A percentile compares a stretch with the other conserved stretches of the same genome.
Evolutionary conservation across 2,797 vertebrate species (phyloP).

Genomic region (Scarus forsteni): DNA sequence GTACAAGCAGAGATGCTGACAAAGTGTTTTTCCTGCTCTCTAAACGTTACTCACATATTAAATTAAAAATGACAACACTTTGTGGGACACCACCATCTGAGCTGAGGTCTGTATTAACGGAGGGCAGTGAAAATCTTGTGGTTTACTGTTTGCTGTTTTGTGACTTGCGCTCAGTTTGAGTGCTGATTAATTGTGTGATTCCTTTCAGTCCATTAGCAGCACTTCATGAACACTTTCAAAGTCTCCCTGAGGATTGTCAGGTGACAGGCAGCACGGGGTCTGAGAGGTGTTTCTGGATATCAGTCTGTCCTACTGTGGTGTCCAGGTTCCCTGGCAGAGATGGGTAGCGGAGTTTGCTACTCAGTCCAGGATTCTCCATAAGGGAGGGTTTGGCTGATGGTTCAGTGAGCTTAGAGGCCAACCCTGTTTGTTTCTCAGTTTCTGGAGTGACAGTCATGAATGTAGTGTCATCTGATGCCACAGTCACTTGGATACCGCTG

Average conservation of each 20-base stretch:
- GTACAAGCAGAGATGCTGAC: neutral
- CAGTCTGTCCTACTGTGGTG: constrained; percentile 71
- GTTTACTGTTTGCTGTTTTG: neutral
- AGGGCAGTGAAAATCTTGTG: constrained; percentile 6
- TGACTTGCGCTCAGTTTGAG: constrained; percentile 9
- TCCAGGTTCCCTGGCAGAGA: constrained; percentile 92
- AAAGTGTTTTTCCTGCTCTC: neutral
- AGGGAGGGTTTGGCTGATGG: constrained; percentile 59
- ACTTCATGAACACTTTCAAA: neutral
- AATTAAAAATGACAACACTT: constrained; percentile 4
- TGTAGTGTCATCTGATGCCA: constrained; percentile 73
- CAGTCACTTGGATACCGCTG: constrained; percentile 73
- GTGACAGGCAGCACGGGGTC: constrained; percentile 85
- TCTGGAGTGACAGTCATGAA: constrained; percentile 66
- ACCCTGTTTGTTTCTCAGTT: constrained; percentile 64
- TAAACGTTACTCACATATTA: neutral
- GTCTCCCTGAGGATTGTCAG: constrained; percentile 36
- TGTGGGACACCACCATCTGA: neutral
- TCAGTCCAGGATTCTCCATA: constrained; percentile 65
- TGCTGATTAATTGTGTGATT: constrained; percentile 12
- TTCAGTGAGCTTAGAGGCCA: constrained; percentile 28
- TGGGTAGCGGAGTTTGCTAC: constrained; percentile 81
- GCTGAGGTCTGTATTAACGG: neutral
- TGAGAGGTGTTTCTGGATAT: constrained; percentile 90
- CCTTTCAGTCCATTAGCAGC: constrained; percentile 11